Evolutionary conservation across 2,113 vertebrate genomes (phyloP), one percentile per base, ranked within the genome.

Genomic region (Hemibagrus wyckioides): DNA sequence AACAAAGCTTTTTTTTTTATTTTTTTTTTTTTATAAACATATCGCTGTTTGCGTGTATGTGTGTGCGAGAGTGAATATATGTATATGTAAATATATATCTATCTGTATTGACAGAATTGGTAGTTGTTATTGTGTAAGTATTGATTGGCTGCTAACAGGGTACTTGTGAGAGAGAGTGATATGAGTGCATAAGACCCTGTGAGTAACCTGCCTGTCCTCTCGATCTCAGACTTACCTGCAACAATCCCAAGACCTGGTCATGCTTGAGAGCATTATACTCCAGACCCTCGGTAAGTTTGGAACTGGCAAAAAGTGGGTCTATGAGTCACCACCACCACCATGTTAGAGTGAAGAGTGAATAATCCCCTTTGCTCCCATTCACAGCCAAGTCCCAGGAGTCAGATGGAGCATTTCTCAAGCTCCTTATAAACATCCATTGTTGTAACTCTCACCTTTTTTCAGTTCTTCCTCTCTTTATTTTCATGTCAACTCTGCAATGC

Each of bases 241-340:
- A 92, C 97, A 99, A 97, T 97, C 98, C 95, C 98, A 99, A 96
- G 98, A 99, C 96, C 96, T 99, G 96, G 97, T 99, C 96, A 99
- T 99, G 96, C 96, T 99, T 95, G 98, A 99, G 97, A 99, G 97
- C 96, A 98, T 99, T 94, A 99, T 99, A 93, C 97, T 99, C 90
- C 98, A 99, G 96, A 99, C 98, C 95, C 95, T 99, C 96, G 98
- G 98, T 99, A 97, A 98, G 97, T 97, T 95, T 93, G 93, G 93
- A 91, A 86, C 33, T 93, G 93, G 94, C 92, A 91, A 92, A n/a
- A 86, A 90, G 91, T 92, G 92, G 90, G 90, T 91, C 90, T 86
- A 91, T 93, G 92, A 91, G 91, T 91, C 90, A 90, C 82, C 71
- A 93, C 91, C 71, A 44, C 48, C 76, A 81, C 33, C 79, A 59